Base-by-base conservation (phyloP, 2,797 vertebrate genomes). In the Lepidocolaptes lacrymiger region DNA sequence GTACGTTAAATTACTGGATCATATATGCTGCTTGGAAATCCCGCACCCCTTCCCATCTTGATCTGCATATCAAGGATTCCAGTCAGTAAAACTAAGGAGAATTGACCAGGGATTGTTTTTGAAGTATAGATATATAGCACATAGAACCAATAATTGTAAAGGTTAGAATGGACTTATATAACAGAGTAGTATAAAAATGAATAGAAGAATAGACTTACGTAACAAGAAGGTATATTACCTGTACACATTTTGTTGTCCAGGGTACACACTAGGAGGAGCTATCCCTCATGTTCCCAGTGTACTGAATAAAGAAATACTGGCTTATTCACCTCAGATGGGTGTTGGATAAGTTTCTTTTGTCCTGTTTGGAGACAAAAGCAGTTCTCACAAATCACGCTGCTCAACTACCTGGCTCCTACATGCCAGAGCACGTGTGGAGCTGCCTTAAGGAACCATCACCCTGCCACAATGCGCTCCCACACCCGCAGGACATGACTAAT, bases 381-480 rank as follows among this genome's bases (percentile, higher is more conserved):
- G 39, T 9, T 22, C 43, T 74, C 36, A 27, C 39, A 24, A 59
- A 26, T 39, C 61, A 7, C 1, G 3, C 36, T 34, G 0, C 26
- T 4, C 62, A 48, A 16, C 37, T 28, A 19, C n/a, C 41, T 22
- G 22, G 62, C 9, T 49, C 5, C 0, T 8, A 2, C 32, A 2
- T 13, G 52, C 52, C 52, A 32, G 51, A 54, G 51, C 51, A 20
- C 51, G 10, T 16, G 5, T 9, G 34, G 14, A 36, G 48, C 21
- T 41, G 62, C 41, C 1, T 13, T 36, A 5, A 3, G 39, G n/a
- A 67, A 23, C 39, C 24, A 3, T 18, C 44, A 4, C 44, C 51
- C n/a, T 52, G 44, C 68, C 30, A 46, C 12, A 34, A 30, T 54
- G 2, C 2, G 12, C 46, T 48, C 22, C 54, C 55, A 5, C 32